Conservation (phyloP, 1,140 invertebrate genomes). For the Hypothenemus hampei region DNA sequence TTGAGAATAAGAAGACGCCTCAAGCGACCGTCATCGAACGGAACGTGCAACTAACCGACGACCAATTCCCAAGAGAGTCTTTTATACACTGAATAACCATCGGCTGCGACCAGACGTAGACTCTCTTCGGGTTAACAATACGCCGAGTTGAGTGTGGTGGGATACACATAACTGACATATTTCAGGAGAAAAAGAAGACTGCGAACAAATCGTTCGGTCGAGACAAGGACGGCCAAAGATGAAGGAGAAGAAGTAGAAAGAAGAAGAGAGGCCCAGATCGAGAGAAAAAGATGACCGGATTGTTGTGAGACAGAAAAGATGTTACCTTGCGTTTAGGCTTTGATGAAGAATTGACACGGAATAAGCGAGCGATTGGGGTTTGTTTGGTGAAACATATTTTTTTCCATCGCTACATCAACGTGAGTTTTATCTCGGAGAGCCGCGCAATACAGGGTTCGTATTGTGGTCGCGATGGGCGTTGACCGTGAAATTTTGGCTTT, state of each 20-base stretch:
- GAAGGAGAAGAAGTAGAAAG: no score
- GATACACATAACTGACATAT: conserved; percentile 41
- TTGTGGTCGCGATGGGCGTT: conserved; percentile 15
- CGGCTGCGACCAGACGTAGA: conserved; percentile 27
- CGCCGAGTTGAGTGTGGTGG: conserved; percentile 34
- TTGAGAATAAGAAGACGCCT: no score
- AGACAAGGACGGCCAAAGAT: conserved; percentile 18
- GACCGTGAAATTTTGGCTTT: conserved; percentile 17
- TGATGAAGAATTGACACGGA: conserved; percentile 23
- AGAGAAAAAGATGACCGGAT: conserved; percentile 27
- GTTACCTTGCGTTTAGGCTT: conserved; percentile 17
- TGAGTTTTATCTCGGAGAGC: conserved; percentile 22
- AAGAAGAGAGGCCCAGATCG: conserved; percentile 22
- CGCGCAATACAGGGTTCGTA: conserved; percentile 13
- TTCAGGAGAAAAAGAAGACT: conserved; percentile 31
- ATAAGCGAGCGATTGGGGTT: conserved; percentile 23
- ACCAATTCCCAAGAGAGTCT: conserved; percentile 23
- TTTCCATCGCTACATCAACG: conserved; percentile 10
- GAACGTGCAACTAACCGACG: conserved; percentile 4
- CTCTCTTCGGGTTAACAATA: conserved; percentile 35
- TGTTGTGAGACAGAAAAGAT: conserved; percentile 23
- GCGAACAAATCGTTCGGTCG: conserved; percentile 1
- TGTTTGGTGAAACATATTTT: conserved; percentile 29
- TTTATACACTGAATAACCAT: conserved; percentile 34
- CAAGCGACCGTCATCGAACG: background rate